Percentiles rank a stretch among this genome's conserved stretches.
phyloP scores from a whole-genome alignment of 2,797 vertebrate species.

The Yasuhikotakia modesta region DNA sequence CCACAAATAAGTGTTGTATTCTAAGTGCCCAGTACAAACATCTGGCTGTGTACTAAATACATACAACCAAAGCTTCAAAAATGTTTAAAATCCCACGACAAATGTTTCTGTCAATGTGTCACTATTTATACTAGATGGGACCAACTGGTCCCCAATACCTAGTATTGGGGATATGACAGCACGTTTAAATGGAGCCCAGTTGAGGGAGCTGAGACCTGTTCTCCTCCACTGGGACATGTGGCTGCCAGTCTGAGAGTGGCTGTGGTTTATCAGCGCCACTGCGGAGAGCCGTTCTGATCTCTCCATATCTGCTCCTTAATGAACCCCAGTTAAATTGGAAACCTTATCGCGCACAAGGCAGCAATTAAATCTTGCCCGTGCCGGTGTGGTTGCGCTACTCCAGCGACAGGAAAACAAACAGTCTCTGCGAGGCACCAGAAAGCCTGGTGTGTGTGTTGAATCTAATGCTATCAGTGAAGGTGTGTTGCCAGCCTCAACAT shows the following conservation, averaged over 20 bases:
- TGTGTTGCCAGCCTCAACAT: constrained; percentile 62
- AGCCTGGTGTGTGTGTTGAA: constrained; percentile 42
- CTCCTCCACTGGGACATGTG: constrained; percentile 3
- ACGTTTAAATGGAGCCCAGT: background rate
- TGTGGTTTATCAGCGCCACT: constrained; percentile 53
- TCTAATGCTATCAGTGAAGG: constrained; percentile 58
- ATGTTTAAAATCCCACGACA: too few relatives aligned
- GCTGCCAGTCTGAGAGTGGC: constrained; percentile 29
- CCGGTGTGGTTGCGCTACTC: constrained; percentile 62
- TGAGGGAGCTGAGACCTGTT: background rate
- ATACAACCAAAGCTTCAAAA: too few relatives aligned
- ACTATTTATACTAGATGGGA: background rate
- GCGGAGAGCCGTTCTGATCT: constrained; percentile 53
- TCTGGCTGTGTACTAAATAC: too few relatives aligned
- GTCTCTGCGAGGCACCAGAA: constrained; percentile 60
- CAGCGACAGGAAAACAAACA: constrained; percentile 75
- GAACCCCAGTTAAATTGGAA: constrained; percentile 79
- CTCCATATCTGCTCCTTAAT: constrained; percentile 66
- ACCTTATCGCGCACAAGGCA: constrained; percentile 77
- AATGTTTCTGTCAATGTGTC: too few relatives aligned
- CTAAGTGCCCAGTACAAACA: too few relatives aligned
- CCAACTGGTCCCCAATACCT: background rate
- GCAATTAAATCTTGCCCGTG: constrained; percentile 74
- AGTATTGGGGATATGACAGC: background rate
- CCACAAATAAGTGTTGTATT: too few relatives aligned